Evolutionary conservation across 2,797 vertebrate genomes (phyloP), one percentile per base, ranked within the genome.

Genomic region (Xenopus petersii): DNA sequence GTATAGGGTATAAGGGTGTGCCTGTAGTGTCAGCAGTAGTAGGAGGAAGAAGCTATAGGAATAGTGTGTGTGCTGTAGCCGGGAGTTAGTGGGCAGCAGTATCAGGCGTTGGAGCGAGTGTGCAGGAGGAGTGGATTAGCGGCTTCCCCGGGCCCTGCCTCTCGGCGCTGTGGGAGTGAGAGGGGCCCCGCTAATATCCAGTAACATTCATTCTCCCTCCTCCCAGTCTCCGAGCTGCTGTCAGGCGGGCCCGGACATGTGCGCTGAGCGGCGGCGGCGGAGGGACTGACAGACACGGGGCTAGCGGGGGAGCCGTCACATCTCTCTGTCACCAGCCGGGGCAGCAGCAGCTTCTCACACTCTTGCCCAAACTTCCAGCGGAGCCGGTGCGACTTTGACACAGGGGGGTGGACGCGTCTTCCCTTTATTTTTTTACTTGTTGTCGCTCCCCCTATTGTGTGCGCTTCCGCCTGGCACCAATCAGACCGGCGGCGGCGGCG

Each of bases 381-480:
- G 15, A 54, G 9, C 49, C 49, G 6, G 2, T 30, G 48, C 10
- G 49, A 12, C 4, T 16, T 16, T 16, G 15, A 10, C 49, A 54
- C 49, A 9, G 36, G 36, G 36, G 12, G 49, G 49, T 12, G 49
- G 49, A 54, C 49, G 36, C 36, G 1, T 7, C 5, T 5, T 30
- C 2, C 26, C 26, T 30, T 42, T 42, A 6, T 42, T 42, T 42
- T 42, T 42, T 21, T 1, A 21, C 21, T 21, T 21, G 21, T 21
- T 21, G 21, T 21, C 21, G 21, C 21, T 21, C 70, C 75, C 75
- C 70, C 75, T 60, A 65, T 73, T 54, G 69, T 62, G 58, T 64
- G 67, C 66, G 36, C 36, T 42, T 42, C 36, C 6, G 58, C 75
- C 71, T 78, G 75, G 75, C 71, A 73, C 75, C 75, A 77, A 77